These are phyloP conservation scores for Tachysurus vachellii DNA, from an alignment of 2,113 vertebrate species.

Conservation along the genomic window DNA sequence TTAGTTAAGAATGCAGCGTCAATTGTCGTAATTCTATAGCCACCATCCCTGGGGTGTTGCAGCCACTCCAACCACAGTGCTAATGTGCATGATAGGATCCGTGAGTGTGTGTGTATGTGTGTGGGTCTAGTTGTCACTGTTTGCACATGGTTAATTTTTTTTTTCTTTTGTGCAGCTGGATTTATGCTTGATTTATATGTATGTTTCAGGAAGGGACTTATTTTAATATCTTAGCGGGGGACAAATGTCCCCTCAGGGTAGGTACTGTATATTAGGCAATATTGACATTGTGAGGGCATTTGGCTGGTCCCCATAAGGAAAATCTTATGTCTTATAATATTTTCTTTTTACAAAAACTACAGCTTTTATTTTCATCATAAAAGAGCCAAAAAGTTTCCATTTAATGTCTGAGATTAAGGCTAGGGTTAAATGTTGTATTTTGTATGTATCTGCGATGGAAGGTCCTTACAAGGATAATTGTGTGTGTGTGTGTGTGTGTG, in stretches of 20 bases:
- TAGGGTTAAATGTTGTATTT: background rate
- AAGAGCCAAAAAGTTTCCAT: background rate
- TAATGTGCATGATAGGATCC: slow-evolving; percentile 50
- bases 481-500: slow-evolving; percentile 15
- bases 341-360: background rate
- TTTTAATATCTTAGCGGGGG: background rate
- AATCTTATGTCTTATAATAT: background rate
- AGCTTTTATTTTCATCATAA: background rate
- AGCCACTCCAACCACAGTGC: slow-evolving; percentile 49
- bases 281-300: background rate
- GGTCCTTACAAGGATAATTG: background rate
- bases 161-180: background rate
- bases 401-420: background rate
- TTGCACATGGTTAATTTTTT: background rate
- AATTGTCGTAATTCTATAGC: slow-evolving; percentile 75
- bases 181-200: slow-evolving; percentile 1
- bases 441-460: background rate
- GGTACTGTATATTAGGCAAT: background rate
- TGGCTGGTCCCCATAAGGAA: background rate
- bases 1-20: slow-evolving; percentile 69
- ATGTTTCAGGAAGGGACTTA: background rate
- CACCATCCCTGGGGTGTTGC: slow-evolving; percentile 66
- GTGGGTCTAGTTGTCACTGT: background rate
- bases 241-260: background rate
- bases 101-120: slow-evolving; percentile 5